A percentile compares a stretch with the other conserved stretches of the same genome.
Evolutionary conservation across 2,113 vertebrate species (phyloP).

Genomic region (Amazona vittata): DNA sequence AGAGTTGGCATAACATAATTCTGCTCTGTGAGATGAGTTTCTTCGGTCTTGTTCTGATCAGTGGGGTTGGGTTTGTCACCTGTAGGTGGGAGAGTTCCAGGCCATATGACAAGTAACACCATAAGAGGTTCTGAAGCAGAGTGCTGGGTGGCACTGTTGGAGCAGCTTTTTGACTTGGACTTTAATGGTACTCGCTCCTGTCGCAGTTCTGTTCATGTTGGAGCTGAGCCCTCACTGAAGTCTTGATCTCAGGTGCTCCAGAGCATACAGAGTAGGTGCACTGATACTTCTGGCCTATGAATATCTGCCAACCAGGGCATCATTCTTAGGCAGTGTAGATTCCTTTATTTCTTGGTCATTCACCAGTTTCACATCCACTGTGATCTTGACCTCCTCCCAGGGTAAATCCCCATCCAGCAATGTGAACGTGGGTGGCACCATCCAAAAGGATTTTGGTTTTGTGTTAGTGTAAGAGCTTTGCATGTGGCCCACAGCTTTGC

Average conservation of each 20-base stretch:
- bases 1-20: background rate
- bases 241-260: background rate
- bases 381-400: background rate
- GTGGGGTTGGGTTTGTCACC: background rate
- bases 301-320: background rate
- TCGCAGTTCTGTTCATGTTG: background rate
- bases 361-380: background rate
- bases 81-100: background rate
- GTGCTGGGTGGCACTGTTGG: background rate
- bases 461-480: background rate
- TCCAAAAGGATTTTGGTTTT: background rate
- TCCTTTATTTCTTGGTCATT: background rate
- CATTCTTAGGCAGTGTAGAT: background rate
- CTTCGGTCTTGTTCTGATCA: background rate
- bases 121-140: background rate
- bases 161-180: background rate
- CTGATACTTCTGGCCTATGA: background rate
- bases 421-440: background rate
- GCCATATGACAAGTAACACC: background rate
- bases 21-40: background rate
- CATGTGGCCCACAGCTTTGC: background rate
- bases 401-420: background rate
- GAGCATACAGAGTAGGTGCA: background rate
- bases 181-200: background rate
- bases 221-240: background rate